Conservation (phyloP, 2,888 invertebrate species). For the Graphium colonna region DNA sequence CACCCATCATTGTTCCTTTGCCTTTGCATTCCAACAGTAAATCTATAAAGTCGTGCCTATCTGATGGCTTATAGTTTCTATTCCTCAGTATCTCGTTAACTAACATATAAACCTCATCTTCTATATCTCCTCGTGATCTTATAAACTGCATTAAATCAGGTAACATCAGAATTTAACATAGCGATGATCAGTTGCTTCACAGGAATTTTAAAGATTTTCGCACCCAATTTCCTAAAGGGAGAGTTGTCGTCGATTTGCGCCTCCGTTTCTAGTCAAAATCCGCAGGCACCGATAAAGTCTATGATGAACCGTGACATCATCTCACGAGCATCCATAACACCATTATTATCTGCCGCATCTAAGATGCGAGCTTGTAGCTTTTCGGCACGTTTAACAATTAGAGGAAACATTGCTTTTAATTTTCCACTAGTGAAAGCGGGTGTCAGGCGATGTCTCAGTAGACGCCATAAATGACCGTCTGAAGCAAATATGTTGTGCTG, state of each 20-base stretch:
- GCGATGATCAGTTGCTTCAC: neutral
- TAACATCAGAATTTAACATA: neutral
- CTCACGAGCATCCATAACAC: slow-evolving; percentile 47
- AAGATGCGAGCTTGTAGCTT: slow-evolving; percentile 39
- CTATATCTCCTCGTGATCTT: no score
- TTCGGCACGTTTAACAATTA: slow-evolving; percentile 43
- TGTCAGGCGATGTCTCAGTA: slow-evolving; percentile 54
- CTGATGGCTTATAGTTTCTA: no score
- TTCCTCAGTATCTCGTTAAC: no score
- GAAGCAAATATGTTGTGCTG: slow-evolving; percentile 52
- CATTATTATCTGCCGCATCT: slow-evolving; percentile 31
- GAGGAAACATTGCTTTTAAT: no score
- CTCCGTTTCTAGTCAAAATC: slow-evolving; percentile 54
- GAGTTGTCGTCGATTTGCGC: slow-evolving; percentile 50
- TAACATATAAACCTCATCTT: no score
- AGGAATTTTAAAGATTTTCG: neutral
- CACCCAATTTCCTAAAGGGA: slow-evolving; percentile 47
- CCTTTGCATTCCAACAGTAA: no score
- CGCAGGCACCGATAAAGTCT: slow-evolving; percentile 59
- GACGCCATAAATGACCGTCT: slow-evolving; percentile 53
- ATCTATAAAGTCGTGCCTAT: no score
- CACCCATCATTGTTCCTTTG: no score
- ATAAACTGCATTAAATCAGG: neutral
- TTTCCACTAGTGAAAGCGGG: no score
- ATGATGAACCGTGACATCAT: slow-evolving; percentile 60